These are phyloP conservation scores for Notospermus geniculatus DNA, from an alignment of 1,140 invertebrate species.

Conservation along the genomic window DNA sequence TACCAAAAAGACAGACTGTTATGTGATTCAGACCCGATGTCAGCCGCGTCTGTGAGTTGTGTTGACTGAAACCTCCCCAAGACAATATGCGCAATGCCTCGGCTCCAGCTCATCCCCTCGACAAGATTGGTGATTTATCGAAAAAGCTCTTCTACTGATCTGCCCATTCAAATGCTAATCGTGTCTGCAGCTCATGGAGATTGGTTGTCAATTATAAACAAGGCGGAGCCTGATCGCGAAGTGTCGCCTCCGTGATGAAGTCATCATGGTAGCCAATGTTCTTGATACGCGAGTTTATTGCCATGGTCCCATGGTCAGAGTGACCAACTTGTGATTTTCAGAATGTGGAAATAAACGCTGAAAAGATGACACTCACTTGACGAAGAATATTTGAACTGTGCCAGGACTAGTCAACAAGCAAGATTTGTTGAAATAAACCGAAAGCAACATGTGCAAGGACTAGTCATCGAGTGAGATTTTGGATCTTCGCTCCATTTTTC, in stretches of 20 bases:
- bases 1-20: too few species aligned
- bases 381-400: not conserved
- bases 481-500: not conserved
- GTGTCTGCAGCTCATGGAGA: not conserved
- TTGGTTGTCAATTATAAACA: conserved; percentile 7
- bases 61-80: too few species aligned
- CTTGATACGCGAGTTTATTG: not conserved
- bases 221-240: conserved; percentile 3
- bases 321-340: not conserved
- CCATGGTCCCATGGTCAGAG: not conserved
- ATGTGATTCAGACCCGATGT: too few species aligned
- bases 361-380: not conserved
- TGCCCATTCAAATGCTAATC: conserved; percentile 6
- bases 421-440: not conserved
- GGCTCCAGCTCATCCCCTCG: too few species aligned
- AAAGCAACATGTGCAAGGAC: not conserved
- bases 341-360: not conserved
- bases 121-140: too few species aligned
- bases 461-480: not conserved
- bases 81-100: too few species aligned
- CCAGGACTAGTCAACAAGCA: not conserved
- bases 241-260: conserved; percentile 6
- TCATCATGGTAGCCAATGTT: conserved; percentile 1
- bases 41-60: too few species aligned
- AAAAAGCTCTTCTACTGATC: too few species aligned